Evolutionary conservation across 2,113 vertebrate genomes (phyloP), one percentile per base, ranked within the genome.

Genomic region (Gulo gulo): DNA sequence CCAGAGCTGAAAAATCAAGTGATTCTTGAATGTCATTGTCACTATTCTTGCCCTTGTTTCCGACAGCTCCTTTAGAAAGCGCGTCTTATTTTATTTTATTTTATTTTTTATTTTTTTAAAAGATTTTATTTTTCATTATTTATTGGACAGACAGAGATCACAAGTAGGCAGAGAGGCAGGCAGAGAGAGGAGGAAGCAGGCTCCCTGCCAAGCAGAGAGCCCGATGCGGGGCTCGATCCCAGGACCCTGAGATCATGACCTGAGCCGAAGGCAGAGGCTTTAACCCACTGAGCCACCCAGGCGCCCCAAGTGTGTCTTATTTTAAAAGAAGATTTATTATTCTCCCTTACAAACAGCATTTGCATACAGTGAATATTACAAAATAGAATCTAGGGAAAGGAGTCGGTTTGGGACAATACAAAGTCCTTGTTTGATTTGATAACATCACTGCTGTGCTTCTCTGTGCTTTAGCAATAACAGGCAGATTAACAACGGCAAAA

Each of bases 381-480:
- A 39, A 69, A 7, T 76, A 23, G 45, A 57, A 8, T 16, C 16
- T 45, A 26, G 84, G 88, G 14, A 6, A 13, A 39, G 26, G 61
- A 78, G 6, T 15, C 12, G 36, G 3, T 65, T 78, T 39, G 29
- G 21, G 55, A 36, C 4, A 57, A 6, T 26, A 15, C 21, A 0
- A 36, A 61, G 21, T 21, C 36, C 7, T 73, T 1, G 6, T 45
- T 83, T 12, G 47, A 0, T 34, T 61, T 47, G 73, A 20, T 87
- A 39, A 92, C 45, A 21, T 34, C 20, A 14, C 31, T 93, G 24
- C 12, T 67, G 76, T 10, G 91, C 97, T 97, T 94, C 69, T 98
- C 2, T 50, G 81, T 88, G 50, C n/a, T 59, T 82, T 83, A 98
- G 98, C 98, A 98, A 92, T 97, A 97, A 98, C 24, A 89, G 65